Evolutionary conservation across 1,140 invertebrate species (phyloP), one percentile per base, ranked within the genome.

Genomic region (Cydia strobilella): DNA sequence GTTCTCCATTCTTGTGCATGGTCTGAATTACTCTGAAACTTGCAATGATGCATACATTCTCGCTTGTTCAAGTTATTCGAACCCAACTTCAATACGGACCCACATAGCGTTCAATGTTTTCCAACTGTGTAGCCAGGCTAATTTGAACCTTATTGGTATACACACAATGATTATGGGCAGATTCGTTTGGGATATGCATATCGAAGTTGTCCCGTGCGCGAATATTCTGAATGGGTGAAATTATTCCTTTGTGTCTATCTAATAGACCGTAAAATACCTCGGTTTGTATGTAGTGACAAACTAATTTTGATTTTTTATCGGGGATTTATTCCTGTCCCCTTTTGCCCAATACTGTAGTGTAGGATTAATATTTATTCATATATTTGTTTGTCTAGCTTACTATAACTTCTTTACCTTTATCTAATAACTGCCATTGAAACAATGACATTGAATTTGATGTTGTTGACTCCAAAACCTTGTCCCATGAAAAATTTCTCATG

Each of bases 221-320:
- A 59, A 23, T 23, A 20, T 59, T 59, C 54, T 59, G 54, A 59
- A 23, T 59, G 20, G 54, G 18, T 59, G 18, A 59, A 59, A 59
- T 59, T 59, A 59, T 59, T 59, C 54, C 10, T 18, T 59, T 59
- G 54, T 23, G 20, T 23, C 5, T 12, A 59, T 23, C 9, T 59
- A n/a, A n/a, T n/a, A 59, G 18, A 59, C 18, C 54, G 48, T 51
- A 51, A n/a, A 51, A 51, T 51, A 51, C 6, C 3, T 51, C 2
- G 45, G 15, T 48, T 7, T 51, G 4, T 51, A 6, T 51, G 48
- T 45, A 45, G 0, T 15, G 42, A 15, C 13, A 2, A 15, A 45
- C 13, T 0, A 12, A 45, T 45, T 45, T 45, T 0, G 42, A 15
- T 45, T 45, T 45, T 7, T 13, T 15, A 45, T 15, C 3, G 42